Conservation (phyloP, 2,888 invertebrate genomes). For the Dendrolimus houi region DNA sequence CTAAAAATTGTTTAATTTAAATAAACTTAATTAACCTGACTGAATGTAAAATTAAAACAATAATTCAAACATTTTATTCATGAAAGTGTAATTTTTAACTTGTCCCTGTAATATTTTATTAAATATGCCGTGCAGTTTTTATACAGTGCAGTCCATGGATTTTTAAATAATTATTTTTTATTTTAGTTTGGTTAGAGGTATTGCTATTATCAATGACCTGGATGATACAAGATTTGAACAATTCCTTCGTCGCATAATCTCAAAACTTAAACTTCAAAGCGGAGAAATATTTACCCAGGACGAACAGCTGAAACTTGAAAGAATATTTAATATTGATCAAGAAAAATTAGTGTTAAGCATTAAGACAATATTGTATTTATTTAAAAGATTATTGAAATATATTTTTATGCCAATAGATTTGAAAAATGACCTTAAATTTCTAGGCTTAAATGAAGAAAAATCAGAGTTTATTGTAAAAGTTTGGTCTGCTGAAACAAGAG, state of each 20-base stretch:
- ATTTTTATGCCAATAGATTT: slow-evolving; percentile 61
- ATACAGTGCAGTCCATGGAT: too few species aligned
- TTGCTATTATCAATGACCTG: slow-evolving; percentile 42
- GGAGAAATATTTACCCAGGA: slow-evolving; percentile 55
- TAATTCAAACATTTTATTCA: too few species aligned
- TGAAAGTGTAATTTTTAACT: too few species aligned
- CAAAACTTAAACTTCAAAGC: slow-evolving; percentile 46
- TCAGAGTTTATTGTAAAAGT: slow-evolving; percentile 50
- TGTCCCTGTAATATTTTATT: too few species aligned
- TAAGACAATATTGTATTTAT: slow-evolving; percentile 52
- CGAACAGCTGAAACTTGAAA: slow-evolving; percentile 49
- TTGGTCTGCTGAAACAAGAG: slow-evolving; percentile 56
- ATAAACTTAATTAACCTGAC: background rate
- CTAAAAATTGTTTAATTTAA: slow-evolving; percentile 5
- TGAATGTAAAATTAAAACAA: too few species aligned
- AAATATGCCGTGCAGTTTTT: too few species aligned
- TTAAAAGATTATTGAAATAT: slow-evolving; percentile 51
- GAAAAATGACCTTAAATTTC: slow-evolving; percentile 41
- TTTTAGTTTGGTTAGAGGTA: slow-evolving; percentile 54
- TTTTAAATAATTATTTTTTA: slow-evolving; percentile 5
- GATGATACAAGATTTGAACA: slow-evolving; percentile 59
- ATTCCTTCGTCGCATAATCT: slow-evolving; percentile 49
- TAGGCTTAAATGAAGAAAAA: slow-evolving; percentile 50
- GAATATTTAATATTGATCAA: slow-evolving; percentile 50
- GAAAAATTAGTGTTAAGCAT: slow-evolving; percentile 42